A percentile compares a stretch with the other conserved stretches of the same genome.
These are phyloP conservation scores for Chionoecetes opilio DNA, from an alignment of 1,140 invertebrate genomes.

Conservation along the genomic window DNA sequence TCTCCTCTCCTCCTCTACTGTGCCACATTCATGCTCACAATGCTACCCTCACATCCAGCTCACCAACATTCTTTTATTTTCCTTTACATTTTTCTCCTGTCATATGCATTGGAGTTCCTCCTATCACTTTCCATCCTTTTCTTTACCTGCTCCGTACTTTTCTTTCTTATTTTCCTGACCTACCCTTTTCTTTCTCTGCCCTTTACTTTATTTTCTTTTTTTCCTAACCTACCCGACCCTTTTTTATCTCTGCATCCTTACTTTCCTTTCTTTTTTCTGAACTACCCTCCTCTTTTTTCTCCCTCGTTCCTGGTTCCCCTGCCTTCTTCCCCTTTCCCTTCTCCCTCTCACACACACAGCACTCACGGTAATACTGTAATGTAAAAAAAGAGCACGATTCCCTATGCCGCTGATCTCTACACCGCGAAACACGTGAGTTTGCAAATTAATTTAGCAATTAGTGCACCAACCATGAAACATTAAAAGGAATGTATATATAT, in stretches of 20 bases:
- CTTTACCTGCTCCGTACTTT: not conserved
- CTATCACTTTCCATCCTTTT: not conserved
- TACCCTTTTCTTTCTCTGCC: not conserved
- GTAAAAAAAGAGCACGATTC: not conserved
- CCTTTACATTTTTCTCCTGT: too few relatives aligned
- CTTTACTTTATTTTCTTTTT: not conserved
- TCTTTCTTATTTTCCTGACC: not conserved
- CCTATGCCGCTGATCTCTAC: not conserved
- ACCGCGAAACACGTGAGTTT: not conserved
- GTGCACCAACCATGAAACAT: not conserved
- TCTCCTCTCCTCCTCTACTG: too few relatives aligned
- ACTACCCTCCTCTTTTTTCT: not conserved
- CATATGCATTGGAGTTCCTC: too few relatives aligned
- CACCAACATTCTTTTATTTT: too few relatives aligned
- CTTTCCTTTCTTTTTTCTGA: not conserved
- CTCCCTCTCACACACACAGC: not conserved
- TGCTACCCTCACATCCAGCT: too few relatives aligned
- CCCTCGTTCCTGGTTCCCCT: not conserved
- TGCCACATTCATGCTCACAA: too few relatives aligned
- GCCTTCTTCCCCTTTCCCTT: not conserved
- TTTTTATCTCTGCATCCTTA: not conserved
- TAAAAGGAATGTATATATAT: slow-evolving; percentile 31
- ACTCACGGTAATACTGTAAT: not conserved
- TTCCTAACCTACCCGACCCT: not conserved
- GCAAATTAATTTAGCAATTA: slow-evolving; percentile 31